A percentile compares a stretch with the other conserved stretches of the same genome.
Evolutionary conservation across 2,888 invertebrate genomes (phyloP).

Genomic region (Morinoia aosen): DNA sequence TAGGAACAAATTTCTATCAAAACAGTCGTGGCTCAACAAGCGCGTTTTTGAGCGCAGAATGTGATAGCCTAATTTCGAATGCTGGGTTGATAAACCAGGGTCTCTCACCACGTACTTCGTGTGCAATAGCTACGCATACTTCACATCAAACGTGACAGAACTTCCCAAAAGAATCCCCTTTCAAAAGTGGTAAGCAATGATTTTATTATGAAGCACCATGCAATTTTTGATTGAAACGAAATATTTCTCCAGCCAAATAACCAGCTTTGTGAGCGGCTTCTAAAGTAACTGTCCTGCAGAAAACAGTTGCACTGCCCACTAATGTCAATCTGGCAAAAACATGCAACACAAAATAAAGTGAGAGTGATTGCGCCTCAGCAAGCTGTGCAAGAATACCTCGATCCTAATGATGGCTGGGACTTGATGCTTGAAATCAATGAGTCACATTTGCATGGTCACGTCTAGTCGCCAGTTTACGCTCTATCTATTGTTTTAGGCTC

Average conservation of each 20-base stretch:
- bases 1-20: too few relatives aligned
- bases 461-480: neutral
- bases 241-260: neutral
- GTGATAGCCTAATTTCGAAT: too few relatives aligned
- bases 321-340: neutral
- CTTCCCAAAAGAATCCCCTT: neutral
- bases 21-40: too few relatives aligned
- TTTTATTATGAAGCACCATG: neutral
- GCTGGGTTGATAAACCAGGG: too few relatives aligned
- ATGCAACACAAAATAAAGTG: neutral
- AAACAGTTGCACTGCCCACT: neutral
- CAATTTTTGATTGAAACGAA: neutral
- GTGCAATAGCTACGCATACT: too few relatives aligned
- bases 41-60: too few relatives aligned
- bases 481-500: constrained; percentile 1
- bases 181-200: neutral
- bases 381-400: neutral
- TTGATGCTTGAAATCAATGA: neutral
- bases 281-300: neutral
- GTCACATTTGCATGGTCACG: constrained; percentile 27
- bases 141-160: too few relatives aligned
- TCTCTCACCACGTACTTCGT: too few relatives aligned
- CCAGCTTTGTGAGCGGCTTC: neutral
- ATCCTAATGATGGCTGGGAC: neutral
- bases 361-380: neutral